Base-by-base conservation (phyloP, 1,140 invertebrate genomes). In the Sitodiplosis mosellana region DNA sequence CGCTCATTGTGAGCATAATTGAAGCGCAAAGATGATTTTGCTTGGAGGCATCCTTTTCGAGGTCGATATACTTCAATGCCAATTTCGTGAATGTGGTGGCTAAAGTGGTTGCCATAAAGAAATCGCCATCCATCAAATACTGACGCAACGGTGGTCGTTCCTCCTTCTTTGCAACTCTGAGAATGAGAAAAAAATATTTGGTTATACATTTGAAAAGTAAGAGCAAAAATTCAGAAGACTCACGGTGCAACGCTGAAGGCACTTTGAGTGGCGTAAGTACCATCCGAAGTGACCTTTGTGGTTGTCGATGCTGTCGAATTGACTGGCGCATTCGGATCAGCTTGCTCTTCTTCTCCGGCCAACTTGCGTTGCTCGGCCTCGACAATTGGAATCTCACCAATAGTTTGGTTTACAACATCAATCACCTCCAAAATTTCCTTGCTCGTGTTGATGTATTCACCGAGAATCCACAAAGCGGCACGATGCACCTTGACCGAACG, bases 241-340 rank as follows among this genome's bases (percentile, higher is more conserved):
- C 61, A 80, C 74, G 73, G 69, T 6, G 77, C 68, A 50, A 88
- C 71, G 59, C 83, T 94, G 63, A 99, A 95, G 45, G 90, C 92
- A 55, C 90, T 96, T 65, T 99, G 95, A 3, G 91, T 87, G 27
- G 93, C 95, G 65, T 99, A 99, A 4, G 95, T 97, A 40, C 96
- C 96, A 73, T 99, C 95, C 21, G 90, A 92, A 34, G 91, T 95
- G n/a, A 96, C 88, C 33, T 62, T 61, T 27, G 53, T 60, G 46
- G 48, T 56, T 44, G 59, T 53, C 42, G 55, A 41, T 51, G 50
- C 36, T 10, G 47, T 53, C 12, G 56, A 49, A 6, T 51, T 22
- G 17, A 41, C 44, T 17, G 59, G 53, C 22, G 59, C 74, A 65
- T 56, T 55, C 11, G 53, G 52, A 27, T 55, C 55, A 48, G 70